Conservation (phyloP, 2,113 vertebrate genomes). For the Mormyrus iriodes region DNA sequence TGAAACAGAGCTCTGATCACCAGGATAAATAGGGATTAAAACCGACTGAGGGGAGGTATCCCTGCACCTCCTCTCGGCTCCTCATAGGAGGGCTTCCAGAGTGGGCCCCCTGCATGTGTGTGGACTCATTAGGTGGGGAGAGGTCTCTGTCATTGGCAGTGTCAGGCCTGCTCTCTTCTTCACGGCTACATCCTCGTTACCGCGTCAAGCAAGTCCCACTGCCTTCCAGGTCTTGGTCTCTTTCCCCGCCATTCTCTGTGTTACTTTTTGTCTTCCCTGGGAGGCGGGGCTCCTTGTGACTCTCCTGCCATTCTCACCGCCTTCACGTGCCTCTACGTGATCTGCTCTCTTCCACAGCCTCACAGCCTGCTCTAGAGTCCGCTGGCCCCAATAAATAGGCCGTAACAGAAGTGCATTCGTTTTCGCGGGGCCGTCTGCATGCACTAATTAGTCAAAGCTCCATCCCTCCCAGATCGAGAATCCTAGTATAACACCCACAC, state of each 20-base stretch:
- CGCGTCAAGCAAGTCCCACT: neutral
- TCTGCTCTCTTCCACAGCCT: slow-evolving; percentile 22
- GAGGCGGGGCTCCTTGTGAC: neutral
- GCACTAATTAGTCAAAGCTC: slow-evolving; percentile 52
- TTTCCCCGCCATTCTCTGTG: neutral
- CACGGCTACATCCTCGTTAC: neutral
- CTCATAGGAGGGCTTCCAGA: slow-evolving; percentile 16
- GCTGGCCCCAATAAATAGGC: slow-evolving; percentile 37
- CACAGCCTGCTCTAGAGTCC: neutral
- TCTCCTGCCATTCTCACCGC: neutral
- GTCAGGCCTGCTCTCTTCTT: neutral
- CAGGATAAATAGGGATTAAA: slow-evolving; percentile 52
- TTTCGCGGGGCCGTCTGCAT: slow-evolving; percentile 41
- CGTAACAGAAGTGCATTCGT: slow-evolving; percentile 50
- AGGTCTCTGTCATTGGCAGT: neutral
- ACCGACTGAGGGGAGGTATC: slow-evolving; percentile 43
- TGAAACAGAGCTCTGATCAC: slow-evolving; percentile 41
- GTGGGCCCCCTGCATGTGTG: slow-evolving; percentile 44
- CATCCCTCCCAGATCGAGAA: slow-evolving; percentile 40
- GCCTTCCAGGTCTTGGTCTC: neutral
- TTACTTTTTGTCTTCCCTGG: neutral
- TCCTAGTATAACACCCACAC: slow-evolving; percentile 38
- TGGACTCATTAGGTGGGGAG: slow-evolving; percentile 17
- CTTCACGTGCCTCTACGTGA: slow-evolving; percentile 21
- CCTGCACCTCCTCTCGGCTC: slow-evolving; percentile 19